Percentiles rank a stretch among this genome's conserved stretches.
Evolutionary conservation across 2,113 vertebrate genomes (phyloP).

Genomic region (Oncorhynchus keta): DNA sequence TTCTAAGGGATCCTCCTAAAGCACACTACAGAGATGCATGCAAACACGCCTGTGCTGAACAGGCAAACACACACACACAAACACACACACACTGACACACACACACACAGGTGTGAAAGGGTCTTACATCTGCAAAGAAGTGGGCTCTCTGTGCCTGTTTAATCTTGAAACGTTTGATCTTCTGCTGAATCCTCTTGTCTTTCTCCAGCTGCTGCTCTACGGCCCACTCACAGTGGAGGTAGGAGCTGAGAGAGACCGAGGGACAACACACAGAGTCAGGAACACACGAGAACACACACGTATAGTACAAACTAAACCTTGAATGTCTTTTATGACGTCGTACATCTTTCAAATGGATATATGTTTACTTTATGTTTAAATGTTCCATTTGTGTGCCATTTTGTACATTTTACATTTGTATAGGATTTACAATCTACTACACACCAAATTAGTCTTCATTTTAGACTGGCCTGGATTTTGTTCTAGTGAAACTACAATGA

Average conservation of each 20-base stretch:
- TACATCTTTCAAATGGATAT: no score
- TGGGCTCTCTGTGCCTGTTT: slow-evolving; percentile 97
- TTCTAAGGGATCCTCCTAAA: no score
- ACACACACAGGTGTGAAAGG: background rate
- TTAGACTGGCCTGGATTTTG: no score
- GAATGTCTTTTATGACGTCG: no score
- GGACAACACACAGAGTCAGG: background rate
- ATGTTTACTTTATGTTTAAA: no score
- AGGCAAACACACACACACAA: slow-evolving; percentile 39
- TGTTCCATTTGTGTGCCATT: no score
- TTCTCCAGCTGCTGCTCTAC: slow-evolving; percentile 94
- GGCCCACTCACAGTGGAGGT: slow-evolving; percentile 99
- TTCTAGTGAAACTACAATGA: no score
- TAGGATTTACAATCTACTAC: no score
- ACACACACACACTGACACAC: slow-evolving; percentile 10
- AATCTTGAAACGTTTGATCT: slow-evolving; percentile 98
- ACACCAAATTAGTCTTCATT: no score
- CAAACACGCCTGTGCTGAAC: background rate
- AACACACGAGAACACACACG: no score
- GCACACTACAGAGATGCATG: background rate
- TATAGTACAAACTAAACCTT: no score
- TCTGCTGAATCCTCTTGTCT: slow-evolving; percentile 99
- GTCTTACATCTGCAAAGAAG: slow-evolving; percentile 97
- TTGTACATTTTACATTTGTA: no score
- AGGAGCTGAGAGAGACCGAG: slow-evolving; percentile 78